Percentiles rank a stretch among this genome's conserved stretches.
These are phyloP conservation scores for Timema cristinae DNA, from an alignment of 2,888 invertebrate genomes.

Conservation along the genomic window DNA sequence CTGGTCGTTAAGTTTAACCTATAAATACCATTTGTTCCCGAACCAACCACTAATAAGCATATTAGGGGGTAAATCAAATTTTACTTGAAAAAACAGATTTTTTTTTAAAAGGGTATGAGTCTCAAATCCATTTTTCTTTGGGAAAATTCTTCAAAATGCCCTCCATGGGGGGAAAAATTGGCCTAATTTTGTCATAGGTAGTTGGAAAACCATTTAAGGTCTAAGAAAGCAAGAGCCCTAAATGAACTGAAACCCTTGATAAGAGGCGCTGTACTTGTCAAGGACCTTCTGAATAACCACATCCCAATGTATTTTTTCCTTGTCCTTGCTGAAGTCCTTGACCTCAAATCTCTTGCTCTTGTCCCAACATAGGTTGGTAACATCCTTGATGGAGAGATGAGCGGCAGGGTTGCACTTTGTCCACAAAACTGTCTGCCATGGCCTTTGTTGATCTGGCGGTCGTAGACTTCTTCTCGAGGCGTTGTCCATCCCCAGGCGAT, in stretches of 20 bases:
- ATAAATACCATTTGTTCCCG: too few species aligned
- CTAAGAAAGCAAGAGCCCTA: background rate
- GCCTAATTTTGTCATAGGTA: too few species aligned
- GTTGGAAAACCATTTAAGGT: too few species aligned
- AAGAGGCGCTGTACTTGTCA: conserved; percentile 47
- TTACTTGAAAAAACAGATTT: too few species aligned
- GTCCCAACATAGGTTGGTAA: conserved; percentile 84
- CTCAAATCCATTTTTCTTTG: too few species aligned
- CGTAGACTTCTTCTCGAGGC: conserved; percentile 96
- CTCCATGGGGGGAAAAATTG: too few species aligned
- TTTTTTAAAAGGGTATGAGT: too few species aligned
- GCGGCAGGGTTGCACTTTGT: conserved; percentile 97
- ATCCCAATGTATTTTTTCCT: conserved; percentile 76
- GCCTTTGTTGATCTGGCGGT: conserved; percentile 98
- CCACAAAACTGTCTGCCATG: conserved; percentile 96
- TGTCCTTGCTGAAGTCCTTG: conserved; percentile 66
- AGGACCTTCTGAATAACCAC: conserved; percentile 70
- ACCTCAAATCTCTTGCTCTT: conserved; percentile 81
- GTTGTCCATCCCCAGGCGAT: conserved; percentile 94
- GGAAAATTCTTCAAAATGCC: too few species aligned
- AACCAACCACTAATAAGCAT: too few species aligned
- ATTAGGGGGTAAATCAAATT: too few species aligned
- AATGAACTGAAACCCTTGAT: conserved; percentile 46
- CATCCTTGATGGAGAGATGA: conserved; percentile 82
- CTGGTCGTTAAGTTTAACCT: too few species aligned